phyloP scores from a whole-genome alignment of 1,140 invertebrate genomes.

The Bombus difficillimus region DNA sequence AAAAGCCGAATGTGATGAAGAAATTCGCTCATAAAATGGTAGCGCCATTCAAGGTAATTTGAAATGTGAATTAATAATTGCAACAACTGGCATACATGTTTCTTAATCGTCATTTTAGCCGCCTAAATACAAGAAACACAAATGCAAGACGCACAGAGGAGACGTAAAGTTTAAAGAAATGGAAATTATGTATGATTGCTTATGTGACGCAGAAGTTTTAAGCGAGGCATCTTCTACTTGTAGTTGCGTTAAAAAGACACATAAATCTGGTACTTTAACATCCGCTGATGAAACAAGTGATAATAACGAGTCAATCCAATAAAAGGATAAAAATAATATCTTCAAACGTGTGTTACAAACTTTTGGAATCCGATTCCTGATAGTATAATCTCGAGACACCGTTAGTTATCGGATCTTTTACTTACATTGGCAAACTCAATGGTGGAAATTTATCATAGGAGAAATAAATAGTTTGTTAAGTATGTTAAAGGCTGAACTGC shows the following conservation, averaged over 20 bases:
- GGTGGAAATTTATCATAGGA: too few relatives aligned
- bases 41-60: constrained; percentile 5
- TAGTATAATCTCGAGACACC: too few relatives aligned
- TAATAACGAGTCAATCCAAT: constrained; percentile 35
- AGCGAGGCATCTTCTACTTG: constrained; percentile 36
- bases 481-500: too few relatives aligned
- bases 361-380: too few relatives aligned
- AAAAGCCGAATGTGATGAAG: constrained; percentile 13
- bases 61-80: neutral
- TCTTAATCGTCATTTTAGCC: constrained; percentile 23
- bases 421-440: too few relatives aligned
- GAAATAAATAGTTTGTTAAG: too few relatives aligned
- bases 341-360: neutral
- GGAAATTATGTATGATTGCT: neutral
- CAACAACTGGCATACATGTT: neutral
- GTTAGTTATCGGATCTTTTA: too few relatives aligned
- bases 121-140: neutral
- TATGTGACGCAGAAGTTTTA: constrained; percentile 25
- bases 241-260: constrained; percentile 6
- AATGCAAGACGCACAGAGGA: neutral
- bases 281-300: constrained; percentile 62
- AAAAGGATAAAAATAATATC: constrained; percentile 3
- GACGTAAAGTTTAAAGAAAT: neutral
- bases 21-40: constrained; percentile 26
- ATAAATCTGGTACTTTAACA: constrained; percentile 28